Evolutionary conservation across 1,140 invertebrate genomes (phyloP), one percentile per base, ranked within the genome.

Genomic region (Nasonia giraulti): DNA sequence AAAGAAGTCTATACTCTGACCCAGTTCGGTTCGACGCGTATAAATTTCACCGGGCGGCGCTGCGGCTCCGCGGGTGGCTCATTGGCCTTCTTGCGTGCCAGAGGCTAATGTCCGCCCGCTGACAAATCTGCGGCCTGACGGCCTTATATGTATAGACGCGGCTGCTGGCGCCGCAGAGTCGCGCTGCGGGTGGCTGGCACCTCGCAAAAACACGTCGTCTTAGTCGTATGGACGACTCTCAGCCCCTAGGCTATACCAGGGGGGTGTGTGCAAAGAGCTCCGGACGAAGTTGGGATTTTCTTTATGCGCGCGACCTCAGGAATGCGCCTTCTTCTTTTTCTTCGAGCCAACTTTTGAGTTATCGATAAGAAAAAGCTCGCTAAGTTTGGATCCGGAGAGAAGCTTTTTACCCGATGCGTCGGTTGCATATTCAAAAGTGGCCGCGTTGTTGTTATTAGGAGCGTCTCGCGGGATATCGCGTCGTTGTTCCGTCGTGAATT

Each of bases 71-170:
- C 37, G 77, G 69, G 69, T 71, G 71, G 78, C 81, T 86, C 86
- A 86, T 87, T 87, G 74, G 74, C 82, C 40, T 31, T 80, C 75
- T 37, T 62, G 17, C 27, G 55, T 4, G 55, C 27, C 20, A 62
- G 55, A 74, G 76, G 77, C 83, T 86, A 86, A 86, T 86, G 83
- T 85, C 78, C 69, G 55, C 44, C 76, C 55, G 23, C 62, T 84
- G 81, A 87, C 85, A 87, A 86, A 86, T 87, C 81, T 83, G 47
- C 78, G 80, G 14, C 40, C 17, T 8, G 73, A 81, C 23, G 31
- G 27, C 27, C 27, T 27, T 69, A 71, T 37, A 37, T 37, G 5
- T 37, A 37, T 37, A 37, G 33, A 33, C 71, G 20, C 20, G 3
- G 55, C 17, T n/a, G 55, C 17, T n/a, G 55, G 55, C 55, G 55